A percentile compares a stretch with the other conserved stretches of the same genome.
Conservation (phyloP, 2,888 invertebrate genomes). For the Eumacrocentrus americanus region DNA sequence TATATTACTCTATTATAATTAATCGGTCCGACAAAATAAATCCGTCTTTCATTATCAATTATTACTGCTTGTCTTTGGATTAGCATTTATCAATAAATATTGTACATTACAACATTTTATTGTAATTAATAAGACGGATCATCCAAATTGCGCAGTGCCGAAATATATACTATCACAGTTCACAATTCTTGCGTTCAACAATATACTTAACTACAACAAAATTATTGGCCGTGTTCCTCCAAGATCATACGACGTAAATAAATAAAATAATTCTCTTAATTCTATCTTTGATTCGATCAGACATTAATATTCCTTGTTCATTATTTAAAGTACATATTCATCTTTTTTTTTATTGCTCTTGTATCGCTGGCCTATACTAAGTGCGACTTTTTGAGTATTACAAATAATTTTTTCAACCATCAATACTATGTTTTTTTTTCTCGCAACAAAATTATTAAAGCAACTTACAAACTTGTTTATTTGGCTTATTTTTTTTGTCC, state of each 20-base stretch:
- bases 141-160: constrained; percentile 49
- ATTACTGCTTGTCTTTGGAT: neutral
- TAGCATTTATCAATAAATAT: neutral
- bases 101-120: neutral
- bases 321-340: constrained; percentile 3
- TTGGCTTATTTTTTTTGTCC: too few species aligned
- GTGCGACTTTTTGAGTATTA: neutral
- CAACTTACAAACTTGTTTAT: neutral
- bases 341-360: neutral
- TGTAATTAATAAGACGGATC: constrained; percentile 24
- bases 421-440: neutral
- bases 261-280: constrained; percentile 11
- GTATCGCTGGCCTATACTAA: constrained; percentile 1
- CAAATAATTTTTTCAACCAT: neutral
- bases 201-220: constrained; percentile 27
- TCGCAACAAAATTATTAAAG: neutral
- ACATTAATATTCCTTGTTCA: constrained; percentile 23
- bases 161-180: constrained; percentile 57
- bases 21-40: neutral
- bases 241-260: constrained; percentile 21
- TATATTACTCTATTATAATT: neutral
- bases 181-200: constrained; percentile 47
- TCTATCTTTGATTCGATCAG: constrained; percentile 26
- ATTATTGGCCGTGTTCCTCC: constrained; percentile 36
- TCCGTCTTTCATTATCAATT: neutral